These are phyloP conservation scores for Garrulus glandarius DNA, from an alignment of 2,797 vertebrate species.

Conservation along the genomic window DNA sequence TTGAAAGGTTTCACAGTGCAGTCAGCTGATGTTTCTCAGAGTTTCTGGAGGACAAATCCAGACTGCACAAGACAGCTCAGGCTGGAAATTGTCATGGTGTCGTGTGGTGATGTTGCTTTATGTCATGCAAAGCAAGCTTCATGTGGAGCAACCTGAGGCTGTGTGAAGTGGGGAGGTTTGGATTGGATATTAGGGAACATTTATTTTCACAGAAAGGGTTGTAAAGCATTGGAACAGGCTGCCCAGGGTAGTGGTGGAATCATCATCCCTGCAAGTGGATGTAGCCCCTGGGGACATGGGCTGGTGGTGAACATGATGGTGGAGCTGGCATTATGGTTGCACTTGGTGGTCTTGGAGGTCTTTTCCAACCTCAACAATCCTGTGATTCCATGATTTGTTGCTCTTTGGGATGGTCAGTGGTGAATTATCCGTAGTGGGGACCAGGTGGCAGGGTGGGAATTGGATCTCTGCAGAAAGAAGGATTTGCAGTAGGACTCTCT, in stretches of 20 bases:
- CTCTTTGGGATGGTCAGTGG: background rate
- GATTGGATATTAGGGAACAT: background rate
- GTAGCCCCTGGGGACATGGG: background rate
- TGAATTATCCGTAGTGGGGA: background rate
- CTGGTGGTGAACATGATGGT: background rate
- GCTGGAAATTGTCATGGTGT: background rate
- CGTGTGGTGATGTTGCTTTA: background rate
- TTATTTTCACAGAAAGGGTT: background rate
- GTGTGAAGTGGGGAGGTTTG: background rate
- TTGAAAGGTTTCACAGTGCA: background rate
- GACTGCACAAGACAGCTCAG: background rate
- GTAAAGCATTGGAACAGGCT: background rate
- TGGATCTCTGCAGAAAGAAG: background rate
- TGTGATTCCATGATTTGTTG: background rate
- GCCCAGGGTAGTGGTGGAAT: background rate
- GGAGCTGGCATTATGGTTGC: background rate
- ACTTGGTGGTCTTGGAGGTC: background rate
- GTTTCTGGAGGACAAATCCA: background rate
- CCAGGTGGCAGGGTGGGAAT: background rate
- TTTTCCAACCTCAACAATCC: background rate
- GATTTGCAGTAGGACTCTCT: background rate
- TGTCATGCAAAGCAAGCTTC: background rate
- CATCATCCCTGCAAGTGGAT: background rate
- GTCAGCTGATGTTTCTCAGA: background rate
- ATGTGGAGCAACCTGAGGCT: background rate